Percentiles rank a stretch among this genome's conserved stretches.
phyloP scores from a whole-genome alignment of 1,140 invertebrate genomes.

The Parapsyche elsis region DNA sequence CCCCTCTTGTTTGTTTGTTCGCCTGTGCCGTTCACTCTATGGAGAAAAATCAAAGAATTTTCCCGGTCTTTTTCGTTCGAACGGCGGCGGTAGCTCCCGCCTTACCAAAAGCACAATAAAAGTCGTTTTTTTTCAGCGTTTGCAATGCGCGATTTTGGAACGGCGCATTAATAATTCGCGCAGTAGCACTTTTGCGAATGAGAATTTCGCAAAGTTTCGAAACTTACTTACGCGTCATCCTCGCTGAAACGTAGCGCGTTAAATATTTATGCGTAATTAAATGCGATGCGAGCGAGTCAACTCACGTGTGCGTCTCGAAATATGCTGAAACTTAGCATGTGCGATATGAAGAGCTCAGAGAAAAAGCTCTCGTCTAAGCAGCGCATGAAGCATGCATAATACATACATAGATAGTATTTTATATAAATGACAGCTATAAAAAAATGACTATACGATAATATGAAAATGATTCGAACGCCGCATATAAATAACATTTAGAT shows the following conservation, averaged over 20 bases:
- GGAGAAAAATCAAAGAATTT: not conserved
- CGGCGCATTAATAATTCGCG: not conserved
- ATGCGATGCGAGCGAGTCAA: not conserved
- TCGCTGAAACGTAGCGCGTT: not conserved
- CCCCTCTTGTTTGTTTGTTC: not conserved
- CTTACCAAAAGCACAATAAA: too few species aligned
- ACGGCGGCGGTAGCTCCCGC: not conserved
- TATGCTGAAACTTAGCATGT: too few species aligned
- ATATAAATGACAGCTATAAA: too few species aligned
- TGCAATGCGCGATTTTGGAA: not conserved
- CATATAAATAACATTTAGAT: too few species aligned
- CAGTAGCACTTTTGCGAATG: slow-evolving; percentile 18
- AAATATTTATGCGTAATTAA: slow-evolving; percentile 27
- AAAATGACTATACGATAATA: too few species aligned
- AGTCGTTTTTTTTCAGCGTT: not conserved
- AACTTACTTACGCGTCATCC: not conserved
- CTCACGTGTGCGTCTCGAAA: too few species aligned
- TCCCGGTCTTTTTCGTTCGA: not conserved
- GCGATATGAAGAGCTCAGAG: too few species aligned
- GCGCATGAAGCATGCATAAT: too few species aligned
- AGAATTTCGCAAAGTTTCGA: not conserved
- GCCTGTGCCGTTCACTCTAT: not conserved
- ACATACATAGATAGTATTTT: too few species aligned
- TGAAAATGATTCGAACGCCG: too few species aligned
- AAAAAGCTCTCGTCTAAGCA: too few species aligned